Conservation (phyloP, 2,888 invertebrate species). For the Xanthorhoe spadicearia region DNA sequence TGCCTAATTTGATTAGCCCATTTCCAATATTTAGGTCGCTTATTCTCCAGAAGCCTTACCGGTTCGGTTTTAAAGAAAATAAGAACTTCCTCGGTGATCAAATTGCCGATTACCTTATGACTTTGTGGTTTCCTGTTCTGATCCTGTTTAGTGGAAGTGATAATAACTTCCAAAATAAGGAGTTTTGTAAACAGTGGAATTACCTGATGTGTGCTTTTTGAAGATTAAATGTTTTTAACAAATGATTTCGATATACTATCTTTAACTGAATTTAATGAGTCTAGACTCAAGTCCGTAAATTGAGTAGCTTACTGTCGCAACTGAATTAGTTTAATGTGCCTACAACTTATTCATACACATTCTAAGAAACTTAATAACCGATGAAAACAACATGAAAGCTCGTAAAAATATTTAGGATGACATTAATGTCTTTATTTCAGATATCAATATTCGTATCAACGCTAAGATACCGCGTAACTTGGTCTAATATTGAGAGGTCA, state of each 20-base stretch:
- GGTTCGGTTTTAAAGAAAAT: constrained; percentile 27
- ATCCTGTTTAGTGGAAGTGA: constrained; percentile 3
- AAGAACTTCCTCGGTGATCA: constrained; percentile 26
- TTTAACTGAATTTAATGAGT: too few species aligned
- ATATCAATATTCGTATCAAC: too few species aligned
- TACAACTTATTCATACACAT: too few species aligned
- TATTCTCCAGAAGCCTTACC: constrained; percentile 23
- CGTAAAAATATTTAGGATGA: too few species aligned
- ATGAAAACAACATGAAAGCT: too few species aligned
- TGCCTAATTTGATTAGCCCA: constrained; percentile 24
- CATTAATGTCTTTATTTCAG: too few species aligned
- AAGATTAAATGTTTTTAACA: too few species aligned
- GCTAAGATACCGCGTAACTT: background rate
- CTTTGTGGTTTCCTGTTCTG: constrained; percentile 34
- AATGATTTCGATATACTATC: too few species aligned
- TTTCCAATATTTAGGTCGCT: constrained; percentile 25
- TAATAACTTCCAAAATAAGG: background rate
- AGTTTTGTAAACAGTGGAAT: background rate
- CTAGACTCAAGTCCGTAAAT: too few species aligned
- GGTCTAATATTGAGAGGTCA: background rate
- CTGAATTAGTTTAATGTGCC: too few species aligned
- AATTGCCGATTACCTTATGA: constrained; percentile 25
- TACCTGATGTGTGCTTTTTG: background rate
- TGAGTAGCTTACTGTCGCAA: too few species aligned
- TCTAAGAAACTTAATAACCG: too few species aligned